phyloP scores from a whole-genome alignment of 1,140 invertebrate genomes.

The Gyrodactylus salaris region DNA sequence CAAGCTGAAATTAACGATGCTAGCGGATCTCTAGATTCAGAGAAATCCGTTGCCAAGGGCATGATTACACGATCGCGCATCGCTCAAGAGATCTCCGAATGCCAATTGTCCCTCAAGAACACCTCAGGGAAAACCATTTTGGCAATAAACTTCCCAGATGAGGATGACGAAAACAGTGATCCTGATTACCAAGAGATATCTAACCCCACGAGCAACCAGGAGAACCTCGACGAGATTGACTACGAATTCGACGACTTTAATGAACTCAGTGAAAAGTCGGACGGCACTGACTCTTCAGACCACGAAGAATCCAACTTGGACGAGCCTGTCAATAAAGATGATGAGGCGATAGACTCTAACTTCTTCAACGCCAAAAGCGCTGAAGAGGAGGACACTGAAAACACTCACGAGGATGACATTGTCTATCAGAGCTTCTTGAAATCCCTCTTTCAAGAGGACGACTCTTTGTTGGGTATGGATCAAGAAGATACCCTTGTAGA shows the following conservation, averaged over 20 bases:
- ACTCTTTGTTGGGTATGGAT: background rate
- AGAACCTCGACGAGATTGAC: background rate
- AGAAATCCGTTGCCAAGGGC: background rate
- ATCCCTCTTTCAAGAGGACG: background rate
- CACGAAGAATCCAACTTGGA: background rate
- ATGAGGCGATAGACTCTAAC: background rate
- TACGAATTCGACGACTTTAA: background rate
- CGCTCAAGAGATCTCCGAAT: background rate
- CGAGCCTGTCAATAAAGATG: background rate
- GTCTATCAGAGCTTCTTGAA: background rate
- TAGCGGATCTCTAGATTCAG: background rate
- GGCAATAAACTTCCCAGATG: background rate
- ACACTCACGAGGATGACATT: background rate
- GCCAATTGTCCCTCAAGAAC: background rate
- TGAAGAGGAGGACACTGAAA: too few relatives aligned
- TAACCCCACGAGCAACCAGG: background rate
- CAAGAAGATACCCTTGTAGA: background rate
- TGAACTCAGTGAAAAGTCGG: background rate
- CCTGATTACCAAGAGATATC: background rate
- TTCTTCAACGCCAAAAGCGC: too few relatives aligned
- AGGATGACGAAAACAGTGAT: background rate
- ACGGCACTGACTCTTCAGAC: too few relatives aligned
- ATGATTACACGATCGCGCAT: background rate
- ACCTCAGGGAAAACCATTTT: background rate
- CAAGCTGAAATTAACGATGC: background rate